phyloP scores from a whole-genome alignment of 2,797 vertebrate genomes.

The Propithecus perrieri region DNA sequence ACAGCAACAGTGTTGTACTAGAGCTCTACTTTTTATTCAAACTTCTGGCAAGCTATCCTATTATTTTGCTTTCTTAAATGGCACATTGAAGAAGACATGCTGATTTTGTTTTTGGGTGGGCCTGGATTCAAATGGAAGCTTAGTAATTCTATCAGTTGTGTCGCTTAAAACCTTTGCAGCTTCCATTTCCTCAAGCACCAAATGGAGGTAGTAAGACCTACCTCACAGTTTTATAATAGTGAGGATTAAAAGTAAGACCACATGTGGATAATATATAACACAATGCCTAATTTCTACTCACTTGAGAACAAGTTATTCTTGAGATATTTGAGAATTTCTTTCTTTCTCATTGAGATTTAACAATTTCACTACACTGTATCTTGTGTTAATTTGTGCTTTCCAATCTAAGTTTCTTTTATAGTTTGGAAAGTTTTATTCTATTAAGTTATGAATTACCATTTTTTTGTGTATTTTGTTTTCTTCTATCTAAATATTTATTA shows the following conservation, averaged over 20 bases:
- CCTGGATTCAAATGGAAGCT: not conserved
- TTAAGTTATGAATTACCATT: not conserved
- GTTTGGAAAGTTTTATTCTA: not conserved
- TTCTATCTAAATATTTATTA: not conserved
- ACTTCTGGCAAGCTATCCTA: slow-evolving; percentile 16
- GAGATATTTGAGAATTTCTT: not conserved
- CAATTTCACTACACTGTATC: not conserved
- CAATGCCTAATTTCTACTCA: not conserved
- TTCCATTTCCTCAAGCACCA: not conserved
- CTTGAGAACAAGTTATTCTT: not conserved
- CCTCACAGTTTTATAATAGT: not conserved
- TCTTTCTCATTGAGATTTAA: not conserved
- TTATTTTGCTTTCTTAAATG: slow-evolving; percentile 29
- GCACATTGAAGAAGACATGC: slow-evolving; percentile 47
- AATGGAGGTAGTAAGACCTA: not conserved
- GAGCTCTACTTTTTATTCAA: slow-evolving; percentile 46
- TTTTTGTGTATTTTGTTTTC: not conserved
- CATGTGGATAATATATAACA: not conserved
- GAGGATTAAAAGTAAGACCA: not conserved
- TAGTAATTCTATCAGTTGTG: not conserved
- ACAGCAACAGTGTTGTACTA: slow-evolving; percentile 20
- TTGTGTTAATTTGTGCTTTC: not conserved
- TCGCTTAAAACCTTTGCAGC: not conserved
- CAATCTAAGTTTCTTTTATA: not conserved
- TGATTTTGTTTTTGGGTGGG: not conserved